phyloP scores from a whole-genome alignment of 2,888 invertebrate species.

The Thelaira solivaga region DNA sequence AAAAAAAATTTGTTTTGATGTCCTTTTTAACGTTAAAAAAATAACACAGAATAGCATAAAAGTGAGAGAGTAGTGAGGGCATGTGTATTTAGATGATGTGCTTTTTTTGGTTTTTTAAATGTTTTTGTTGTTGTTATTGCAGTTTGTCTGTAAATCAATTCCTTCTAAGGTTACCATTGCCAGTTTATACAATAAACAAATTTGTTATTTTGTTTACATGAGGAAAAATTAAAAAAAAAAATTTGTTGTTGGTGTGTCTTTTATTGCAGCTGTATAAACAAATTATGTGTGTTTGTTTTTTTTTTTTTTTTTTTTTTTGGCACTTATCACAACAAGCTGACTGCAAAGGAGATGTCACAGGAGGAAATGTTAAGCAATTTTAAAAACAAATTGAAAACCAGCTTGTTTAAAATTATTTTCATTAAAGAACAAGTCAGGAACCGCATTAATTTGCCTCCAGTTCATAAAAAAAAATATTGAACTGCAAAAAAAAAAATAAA shows the following conservation, averaged over 20 bases:
- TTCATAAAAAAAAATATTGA: no score
- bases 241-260: slow-evolving; percentile 16
- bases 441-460: no score
- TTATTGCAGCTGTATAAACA: slow-evolving; percentile 63
- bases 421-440: no score
- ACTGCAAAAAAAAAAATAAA: no score
- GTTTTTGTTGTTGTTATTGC: slow-evolving; percentile 11
- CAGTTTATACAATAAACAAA: slow-evolving; percentile 60
- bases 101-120: slow-evolving; percentile 28
- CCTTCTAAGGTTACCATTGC: slow-evolving; percentile 53
- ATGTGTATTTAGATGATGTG: slow-evolving; percentile 21
- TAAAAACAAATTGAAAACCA: neutral
- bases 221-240: slow-evolving; percentile 7
- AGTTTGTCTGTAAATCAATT: slow-evolving; percentile 25
- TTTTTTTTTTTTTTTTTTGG: no score
- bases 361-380: slow-evolving; percentile 4
- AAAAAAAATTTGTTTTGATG: neutral
- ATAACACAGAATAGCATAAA: no score
- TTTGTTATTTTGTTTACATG: slow-evolving; percentile 51
- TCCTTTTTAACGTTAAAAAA: neutral
- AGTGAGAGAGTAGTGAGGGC: neutral
- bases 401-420: no score
- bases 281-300: no score
- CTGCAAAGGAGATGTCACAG: no score
- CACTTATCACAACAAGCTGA: slow-evolving; percentile 5